Conservation (phyloP, 2,113 vertebrate species). For the Forbesichthys papilliferus region DNA sequence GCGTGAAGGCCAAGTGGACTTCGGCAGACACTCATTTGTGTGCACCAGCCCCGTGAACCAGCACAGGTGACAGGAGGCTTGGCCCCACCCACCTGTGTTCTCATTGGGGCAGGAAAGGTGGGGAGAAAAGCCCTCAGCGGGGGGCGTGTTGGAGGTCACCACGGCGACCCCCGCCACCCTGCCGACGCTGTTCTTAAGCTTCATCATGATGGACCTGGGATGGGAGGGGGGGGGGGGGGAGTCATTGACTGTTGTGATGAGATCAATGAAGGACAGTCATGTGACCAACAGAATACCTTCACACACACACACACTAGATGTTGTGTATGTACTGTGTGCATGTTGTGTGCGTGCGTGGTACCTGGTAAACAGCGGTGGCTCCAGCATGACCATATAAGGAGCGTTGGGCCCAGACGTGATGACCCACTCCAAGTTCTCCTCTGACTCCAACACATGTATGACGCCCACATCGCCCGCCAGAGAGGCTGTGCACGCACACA, state of each 20-base stretch:
- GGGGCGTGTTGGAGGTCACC: conserved; percentile 70
- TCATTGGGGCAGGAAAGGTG: conserved; percentile 89
- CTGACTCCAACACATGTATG: conserved; percentile 86
- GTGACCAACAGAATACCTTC: no score
- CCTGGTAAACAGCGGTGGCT: conserved; percentile 86
- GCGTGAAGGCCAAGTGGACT: no score
- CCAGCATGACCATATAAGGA: conserved; percentile 89
- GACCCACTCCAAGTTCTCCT: conserved; percentile 85
- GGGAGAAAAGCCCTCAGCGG: conserved; percentile 79
- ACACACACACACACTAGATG: no score
- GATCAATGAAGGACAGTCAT: no score
- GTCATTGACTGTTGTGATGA: no score
- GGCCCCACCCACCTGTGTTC: conserved; percentile 69
- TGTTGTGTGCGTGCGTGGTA: conserved; percentile 38
- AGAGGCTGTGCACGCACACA: conserved; percentile 64
- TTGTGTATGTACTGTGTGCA: not conserved
- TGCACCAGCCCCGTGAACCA: no score
- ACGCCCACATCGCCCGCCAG: conserved; percentile 88
- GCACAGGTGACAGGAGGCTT: conserved; percentile 8
- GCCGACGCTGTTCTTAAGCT: conserved; percentile 77
- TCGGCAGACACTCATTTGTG: no score
- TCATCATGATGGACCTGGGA: conserved; percentile 81
- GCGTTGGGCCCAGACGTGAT: conserved; percentile 80
- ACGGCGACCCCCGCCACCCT: conserved; percentile 89
- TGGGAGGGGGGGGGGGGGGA: not conserved